Evolutionary conservation across 2,888 invertebrate genomes (phyloP).

Genomic region (Cloeon dipterum): DNA sequence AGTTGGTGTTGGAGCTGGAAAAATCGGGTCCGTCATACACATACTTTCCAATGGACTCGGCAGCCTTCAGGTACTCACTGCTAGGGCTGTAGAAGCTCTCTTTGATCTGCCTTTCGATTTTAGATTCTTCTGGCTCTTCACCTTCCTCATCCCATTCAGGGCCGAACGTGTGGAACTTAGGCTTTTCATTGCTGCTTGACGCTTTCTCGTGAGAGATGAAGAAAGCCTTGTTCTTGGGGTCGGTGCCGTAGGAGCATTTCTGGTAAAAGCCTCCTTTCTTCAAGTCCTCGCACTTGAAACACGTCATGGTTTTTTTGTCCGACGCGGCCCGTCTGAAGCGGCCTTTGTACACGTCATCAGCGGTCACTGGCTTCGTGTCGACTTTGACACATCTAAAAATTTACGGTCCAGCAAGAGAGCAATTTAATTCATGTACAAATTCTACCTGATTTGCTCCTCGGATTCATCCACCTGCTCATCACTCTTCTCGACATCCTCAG

Average conservation of each 20-base stretch:
- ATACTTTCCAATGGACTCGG: not conserved
- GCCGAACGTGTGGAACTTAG: not conserved
- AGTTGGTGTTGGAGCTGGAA: conserved; percentile 3
- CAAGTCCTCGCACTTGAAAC: conserved; percentile 41
- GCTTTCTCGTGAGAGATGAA: conserved; percentile 10
- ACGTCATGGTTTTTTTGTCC: conserved; percentile 15
- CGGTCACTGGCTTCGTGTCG: conserved; percentile 11
- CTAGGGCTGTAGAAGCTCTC: not conserved
- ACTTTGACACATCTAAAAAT: conserved; percentile 11
- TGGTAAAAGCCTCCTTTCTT: conserved; percentile 55
- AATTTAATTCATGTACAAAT: no score
- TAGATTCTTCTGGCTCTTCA: not conserved
- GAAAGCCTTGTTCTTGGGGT: conserved; percentile 21
- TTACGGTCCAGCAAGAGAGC: no score
- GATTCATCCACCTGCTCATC: no score
- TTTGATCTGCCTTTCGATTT: not conserved
- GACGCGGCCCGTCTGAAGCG: conserved; percentile 16
- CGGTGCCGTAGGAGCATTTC: conserved; percentile 53
- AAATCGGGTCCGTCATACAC: conserved; percentile 1
- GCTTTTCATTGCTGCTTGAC: conserved; percentile 5
- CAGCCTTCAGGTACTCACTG: not conserved
- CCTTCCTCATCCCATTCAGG: not conserved
- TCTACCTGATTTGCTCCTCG: no score
- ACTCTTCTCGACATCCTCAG: no score
- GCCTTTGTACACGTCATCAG: conserved; percentile 12